These are phyloP conservation scores for Nannoperca obscura DNA, from an alignment of 2,797 vertebrate species.

Conservation along the genomic window DNA sequence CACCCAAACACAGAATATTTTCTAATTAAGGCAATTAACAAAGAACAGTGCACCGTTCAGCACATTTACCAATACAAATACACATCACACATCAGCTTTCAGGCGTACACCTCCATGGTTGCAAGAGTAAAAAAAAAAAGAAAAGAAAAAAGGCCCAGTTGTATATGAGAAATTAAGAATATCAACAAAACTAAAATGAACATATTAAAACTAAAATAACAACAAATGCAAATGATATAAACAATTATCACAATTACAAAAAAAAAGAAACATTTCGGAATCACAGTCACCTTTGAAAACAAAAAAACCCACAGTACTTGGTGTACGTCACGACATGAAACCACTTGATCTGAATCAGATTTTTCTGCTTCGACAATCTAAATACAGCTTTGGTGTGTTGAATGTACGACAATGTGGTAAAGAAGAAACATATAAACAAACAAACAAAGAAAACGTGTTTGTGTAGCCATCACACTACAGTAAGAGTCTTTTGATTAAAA, in stretches of 20 bases:
- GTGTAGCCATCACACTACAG: constrained; percentile 40
- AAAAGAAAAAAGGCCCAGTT: constrained; percentile 53
- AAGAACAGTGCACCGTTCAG: constrained; percentile 56
- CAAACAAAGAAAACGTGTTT: constrained; percentile 14
- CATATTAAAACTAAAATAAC: constrained; percentile 58
- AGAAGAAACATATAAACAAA: background rate
- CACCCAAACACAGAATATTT: constrained; percentile 48
- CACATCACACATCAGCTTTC: constrained; percentile 58
- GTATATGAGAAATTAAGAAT: constrained; percentile 59
- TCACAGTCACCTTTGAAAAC: constrained; percentile 67
- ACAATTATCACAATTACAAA: constrained; percentile 73
- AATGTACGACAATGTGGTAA: constrained; percentile 35
- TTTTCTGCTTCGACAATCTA: constrained; percentile 53
- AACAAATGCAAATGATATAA: constrained; percentile 58
- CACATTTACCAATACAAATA: constrained; percentile 38
- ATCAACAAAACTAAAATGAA: constrained; percentile 61
- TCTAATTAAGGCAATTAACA: constrained; percentile 80
- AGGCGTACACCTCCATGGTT: constrained; percentile 50
- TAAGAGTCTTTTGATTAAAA: constrained; percentile 53
- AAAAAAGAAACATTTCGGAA: constrained; percentile 61
- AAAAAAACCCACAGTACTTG: constrained; percentile 34
- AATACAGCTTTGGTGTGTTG: constrained; percentile 74
- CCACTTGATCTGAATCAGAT: constrained; percentile 59
- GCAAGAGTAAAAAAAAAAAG: constrained; percentile 47
- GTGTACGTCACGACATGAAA: constrained; percentile 58